Percentiles rank a stretch among this genome's conserved stretches.
Conservation (phyloP, 2,113 vertebrate species). For the Acanthisitta chloris region DNA sequence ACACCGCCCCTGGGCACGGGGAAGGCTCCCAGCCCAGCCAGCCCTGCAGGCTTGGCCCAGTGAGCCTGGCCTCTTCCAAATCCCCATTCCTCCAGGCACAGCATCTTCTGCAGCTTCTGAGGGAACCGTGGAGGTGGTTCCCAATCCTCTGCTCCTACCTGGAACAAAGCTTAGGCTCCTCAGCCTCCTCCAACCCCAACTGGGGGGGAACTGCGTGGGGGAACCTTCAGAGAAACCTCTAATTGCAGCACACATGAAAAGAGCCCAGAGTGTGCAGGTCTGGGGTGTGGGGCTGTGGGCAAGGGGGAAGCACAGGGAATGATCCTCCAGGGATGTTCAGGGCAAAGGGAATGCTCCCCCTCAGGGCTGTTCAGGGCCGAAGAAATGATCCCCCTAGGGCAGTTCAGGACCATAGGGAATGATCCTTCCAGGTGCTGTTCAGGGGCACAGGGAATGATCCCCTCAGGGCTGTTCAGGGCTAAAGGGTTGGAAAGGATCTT, state of each 20-base stretch:
- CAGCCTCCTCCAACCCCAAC: not conserved
- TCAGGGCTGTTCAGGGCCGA: too few relatives aligned
- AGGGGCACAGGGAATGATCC: not conserved
- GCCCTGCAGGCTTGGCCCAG: not conserved
- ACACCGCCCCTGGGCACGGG: not conserved
- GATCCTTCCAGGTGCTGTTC: not conserved
- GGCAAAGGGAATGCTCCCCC: not conserved
- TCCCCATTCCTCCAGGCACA: fast-evolving
- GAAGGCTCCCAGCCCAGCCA: not conserved
- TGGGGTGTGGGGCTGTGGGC: fast-evolving
- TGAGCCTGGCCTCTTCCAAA: not conserved
- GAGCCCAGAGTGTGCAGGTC: not conserved
- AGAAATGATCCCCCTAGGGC: too few relatives aligned
- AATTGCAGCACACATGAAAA: not conserved
- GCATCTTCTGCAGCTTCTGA: not conserved
- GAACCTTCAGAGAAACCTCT: constrained; percentile 24
- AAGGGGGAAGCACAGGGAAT: not conserved
- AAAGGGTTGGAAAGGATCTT: not conserved
- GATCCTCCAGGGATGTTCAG: too few relatives aligned
- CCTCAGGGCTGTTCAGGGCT: not conserved
- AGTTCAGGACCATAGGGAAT: not conserved
- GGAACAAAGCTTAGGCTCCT: not conserved
- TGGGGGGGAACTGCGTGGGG: not conserved
- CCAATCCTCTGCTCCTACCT: not conserved
- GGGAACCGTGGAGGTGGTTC: not conserved